A percentile compares a stretch with the other conserved stretches of the same genome.
Evolutionary conservation across 2,113 vertebrate genomes (phyloP).

Genomic region (Nothocercus julius): DNA sequence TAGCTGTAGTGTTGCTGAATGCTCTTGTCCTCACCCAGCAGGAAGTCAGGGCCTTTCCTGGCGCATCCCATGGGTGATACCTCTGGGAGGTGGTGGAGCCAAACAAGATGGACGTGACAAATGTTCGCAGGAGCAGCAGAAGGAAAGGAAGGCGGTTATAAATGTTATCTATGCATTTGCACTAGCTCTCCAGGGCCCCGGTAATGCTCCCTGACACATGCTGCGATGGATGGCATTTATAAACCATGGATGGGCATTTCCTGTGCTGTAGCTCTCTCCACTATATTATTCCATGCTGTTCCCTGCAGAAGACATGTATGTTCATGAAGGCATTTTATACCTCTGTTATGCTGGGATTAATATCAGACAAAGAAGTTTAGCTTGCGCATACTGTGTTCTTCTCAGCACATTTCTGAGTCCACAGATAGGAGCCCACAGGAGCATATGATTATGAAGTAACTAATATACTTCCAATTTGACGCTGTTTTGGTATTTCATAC

Average conservation of each 20-base stretch:
- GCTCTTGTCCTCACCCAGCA: background rate
- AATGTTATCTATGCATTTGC: slow-evolving; percentile 58
- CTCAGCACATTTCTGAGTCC: background rate
- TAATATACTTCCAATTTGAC: slow-evolving; percentile 7
- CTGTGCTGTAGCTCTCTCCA: background rate
- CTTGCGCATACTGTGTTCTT: background rate
- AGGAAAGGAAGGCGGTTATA: slow-evolving; percentile 42
- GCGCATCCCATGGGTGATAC: background rate
- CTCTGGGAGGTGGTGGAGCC: slow-evolving; percentile 5
- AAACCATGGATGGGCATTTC: slow-evolving; percentile 24
- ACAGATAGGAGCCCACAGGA: background rate
- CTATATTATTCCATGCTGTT: slow-evolving; percentile 2
- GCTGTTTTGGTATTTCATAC: background rate
- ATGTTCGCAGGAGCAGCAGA: slow-evolving; percentile 28
- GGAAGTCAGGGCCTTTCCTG: background rate
- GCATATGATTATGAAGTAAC: slow-evolving; percentile 21
- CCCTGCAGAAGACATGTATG: slow-evolving; percentile 45
- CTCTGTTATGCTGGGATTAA: slow-evolving; percentile 64
- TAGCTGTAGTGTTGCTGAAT: fast-evolving
- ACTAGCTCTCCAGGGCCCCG: slow-evolving; percentile 44
- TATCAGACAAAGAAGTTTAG: slow-evolving; percentile 13
- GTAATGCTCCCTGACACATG: background rate
- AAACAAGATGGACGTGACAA: background rate
- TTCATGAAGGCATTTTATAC: slow-evolving; percentile 63
- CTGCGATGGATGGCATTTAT: slow-evolving; percentile 56